A percentile compares a stretch with the other conserved stretches of the same genome.
Evolutionary conservation across 2,888 invertebrate genomes (phyloP).

Genomic region (Entomobrya multifasciata): DNA sequence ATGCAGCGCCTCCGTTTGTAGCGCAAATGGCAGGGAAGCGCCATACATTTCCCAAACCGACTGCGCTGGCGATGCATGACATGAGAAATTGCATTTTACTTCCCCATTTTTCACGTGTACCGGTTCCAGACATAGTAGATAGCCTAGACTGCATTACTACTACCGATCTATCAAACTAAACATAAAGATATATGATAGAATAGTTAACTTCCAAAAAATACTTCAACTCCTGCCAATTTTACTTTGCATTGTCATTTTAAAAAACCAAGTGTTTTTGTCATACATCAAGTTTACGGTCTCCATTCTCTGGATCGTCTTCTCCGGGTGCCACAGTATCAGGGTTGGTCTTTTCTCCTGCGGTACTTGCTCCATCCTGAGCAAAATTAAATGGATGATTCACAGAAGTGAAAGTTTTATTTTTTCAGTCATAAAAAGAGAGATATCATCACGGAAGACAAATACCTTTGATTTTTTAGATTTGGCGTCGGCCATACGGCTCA

Average conservation of each 20-base stretch:
- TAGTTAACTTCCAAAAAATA: too few relatives aligned
- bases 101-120: slow-evolving; percentile 59
- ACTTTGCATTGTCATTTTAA: too few relatives aligned
- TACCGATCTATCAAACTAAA: slow-evolving; percentile 1
- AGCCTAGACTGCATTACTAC: background rate
- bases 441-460: too few relatives aligned
- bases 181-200: too few relatives aligned
- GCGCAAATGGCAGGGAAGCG: slow-evolving; percentile 50
- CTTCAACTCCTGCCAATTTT: too few relatives aligned
- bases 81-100: slow-evolving; percentile 52
- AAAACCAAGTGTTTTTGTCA: too few relatives aligned
- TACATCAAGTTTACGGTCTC: background rate
- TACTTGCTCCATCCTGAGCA: too few relatives aligned
- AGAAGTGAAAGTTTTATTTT: too few relatives aligned
- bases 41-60: slow-evolving; percentile 55
- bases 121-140: background rate
- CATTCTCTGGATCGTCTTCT: background rate
- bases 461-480: too few relatives aligned
- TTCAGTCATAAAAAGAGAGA: too few relatives aligned
- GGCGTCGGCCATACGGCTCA: too few relatives aligned
- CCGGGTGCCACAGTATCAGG: slow-evolving; percentile 14
- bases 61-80: slow-evolving; percentile 48
- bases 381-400: too few relatives aligned
- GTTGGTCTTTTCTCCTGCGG: background rate
- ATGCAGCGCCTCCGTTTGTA: slow-evolving; percentile 14